Conservation (phyloP, 2,797 vertebrate genomes). For the Peromyscus aztecus region DNA sequence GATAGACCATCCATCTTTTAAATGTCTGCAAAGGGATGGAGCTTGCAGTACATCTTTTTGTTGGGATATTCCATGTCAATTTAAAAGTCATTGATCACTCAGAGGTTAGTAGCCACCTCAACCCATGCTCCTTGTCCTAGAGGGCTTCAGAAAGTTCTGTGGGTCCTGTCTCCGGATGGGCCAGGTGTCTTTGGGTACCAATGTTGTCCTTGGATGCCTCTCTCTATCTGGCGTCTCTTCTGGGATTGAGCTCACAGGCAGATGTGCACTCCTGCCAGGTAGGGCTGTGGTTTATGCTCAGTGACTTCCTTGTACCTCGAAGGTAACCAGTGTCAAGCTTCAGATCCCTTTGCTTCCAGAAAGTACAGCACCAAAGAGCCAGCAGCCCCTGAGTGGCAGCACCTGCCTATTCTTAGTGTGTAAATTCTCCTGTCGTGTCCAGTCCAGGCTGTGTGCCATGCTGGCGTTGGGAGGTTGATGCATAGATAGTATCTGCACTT, state of each 20-base stretch:
- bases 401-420: accelerated
- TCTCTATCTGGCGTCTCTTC: accelerated
- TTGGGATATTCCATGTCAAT: background rate
- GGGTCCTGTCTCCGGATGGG: background rate
- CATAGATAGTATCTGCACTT: background rate
- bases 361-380: no score
- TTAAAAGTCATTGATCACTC: background rate
- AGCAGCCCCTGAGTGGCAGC: background rate
- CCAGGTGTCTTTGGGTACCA: background rate
- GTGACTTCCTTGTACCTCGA: background rate
- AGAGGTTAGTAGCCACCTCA: background rate
- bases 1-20: background rate
- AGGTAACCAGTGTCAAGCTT: background rate
- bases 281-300: background rate
- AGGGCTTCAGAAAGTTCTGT: background rate
- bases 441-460: background rate
- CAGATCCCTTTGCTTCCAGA: background rate
- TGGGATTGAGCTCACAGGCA: accelerated
- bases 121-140: background rate
- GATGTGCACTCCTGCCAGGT: accelerated
- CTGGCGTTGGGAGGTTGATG: accelerated
- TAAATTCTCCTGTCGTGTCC: accelerated
- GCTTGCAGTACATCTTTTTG: accelerated
- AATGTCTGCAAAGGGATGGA: background rate
- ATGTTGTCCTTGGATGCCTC: background rate